Evolutionary conservation across 2,113 vertebrate genomes (phyloP).

Genomic region (Catharus bicknelli): DNA sequence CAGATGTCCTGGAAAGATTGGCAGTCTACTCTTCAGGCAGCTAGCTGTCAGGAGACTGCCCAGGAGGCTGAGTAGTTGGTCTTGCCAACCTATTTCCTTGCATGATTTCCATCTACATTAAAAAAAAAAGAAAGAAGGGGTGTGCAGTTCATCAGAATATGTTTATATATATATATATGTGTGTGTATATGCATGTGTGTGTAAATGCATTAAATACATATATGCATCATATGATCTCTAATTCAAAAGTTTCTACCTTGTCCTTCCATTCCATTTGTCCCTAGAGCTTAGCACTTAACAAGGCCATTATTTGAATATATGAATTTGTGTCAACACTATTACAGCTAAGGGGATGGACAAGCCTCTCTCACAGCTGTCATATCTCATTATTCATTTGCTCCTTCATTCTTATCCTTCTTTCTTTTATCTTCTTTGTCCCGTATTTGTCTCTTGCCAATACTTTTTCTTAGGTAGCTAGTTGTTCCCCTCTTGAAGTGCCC

Average conservation of each 20-base stretch:
- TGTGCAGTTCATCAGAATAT: not conserved
- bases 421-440: not conserved
- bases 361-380: not conserved
- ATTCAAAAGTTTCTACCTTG: not conserved
- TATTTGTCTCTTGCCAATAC: not conserved
- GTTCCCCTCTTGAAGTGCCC: not conserved
- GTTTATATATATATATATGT: not conserved
- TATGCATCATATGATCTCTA: accelerated
- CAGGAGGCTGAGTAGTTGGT: not conserved
- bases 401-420: not conserved
- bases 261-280: not conserved
- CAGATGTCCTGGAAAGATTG: constrained; percentile 34
- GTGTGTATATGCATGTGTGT: too few species aligned
- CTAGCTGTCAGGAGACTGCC: constrained; percentile 8
- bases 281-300: not conserved
- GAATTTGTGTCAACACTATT: not conserved
- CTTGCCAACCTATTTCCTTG: not conserved
- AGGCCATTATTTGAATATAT: not conserved
- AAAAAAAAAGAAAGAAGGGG: not conserved
- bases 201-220: too few species aligned
- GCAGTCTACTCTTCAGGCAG: not conserved
- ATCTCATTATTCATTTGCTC: not conserved
- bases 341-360: not conserved
- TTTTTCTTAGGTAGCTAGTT: not conserved
- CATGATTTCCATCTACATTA: not conserved